Percentiles rank a stretch among this genome's conserved stretches.
These are phyloP conservation scores for Paraescarpia echinospica DNA, from an alignment of 1,140 invertebrate species.

Conservation along the genomic window DNA sequence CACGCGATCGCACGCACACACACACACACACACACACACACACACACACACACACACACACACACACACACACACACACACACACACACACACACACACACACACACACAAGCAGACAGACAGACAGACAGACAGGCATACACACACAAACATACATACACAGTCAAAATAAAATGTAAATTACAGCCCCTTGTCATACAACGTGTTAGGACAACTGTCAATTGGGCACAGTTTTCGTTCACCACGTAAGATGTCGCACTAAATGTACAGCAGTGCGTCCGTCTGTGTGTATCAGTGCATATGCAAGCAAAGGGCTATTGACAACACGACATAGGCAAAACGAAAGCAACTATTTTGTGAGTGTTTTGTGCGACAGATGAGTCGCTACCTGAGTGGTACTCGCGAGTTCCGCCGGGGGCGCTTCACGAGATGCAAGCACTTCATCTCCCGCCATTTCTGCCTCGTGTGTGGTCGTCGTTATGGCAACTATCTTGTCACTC, in stretches of 20 bases:
- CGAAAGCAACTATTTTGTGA: background rate
- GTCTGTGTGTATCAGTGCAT: background rate
- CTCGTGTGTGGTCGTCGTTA: conserved; percentile 58
- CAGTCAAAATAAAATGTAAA: background rate
- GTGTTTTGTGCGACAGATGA: conserved; percentile 49
- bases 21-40: too few relatives aligned
- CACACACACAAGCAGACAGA: too few relatives aligned
- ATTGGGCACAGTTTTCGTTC: background rate
- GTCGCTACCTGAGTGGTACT: conserved; percentile 17
- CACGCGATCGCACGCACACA: too few relatives aligned
- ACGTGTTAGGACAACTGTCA: background rate
- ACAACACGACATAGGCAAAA: conserved; percentile 16
- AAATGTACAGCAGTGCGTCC: background rate
- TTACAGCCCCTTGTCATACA: background rate
- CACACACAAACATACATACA: background rate
- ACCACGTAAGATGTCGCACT: background rate
- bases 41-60: too few relatives aligned
- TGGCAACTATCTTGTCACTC: conserved; percentile 59
- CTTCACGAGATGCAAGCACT: conserved; percentile 23
- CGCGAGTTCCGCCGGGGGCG: conserved; percentile 9
- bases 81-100: too few relatives aligned
- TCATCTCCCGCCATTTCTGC: conserved; percentile 38
- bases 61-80: too few relatives aligned
- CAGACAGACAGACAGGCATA: too few relatives aligned
- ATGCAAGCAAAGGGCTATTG: background rate